A percentile compares a stretch with the other conserved stretches of the same genome.
phyloP scores from a whole-genome alignment of 2,113 vertebrate species.

The Elephas maximus region DNA sequence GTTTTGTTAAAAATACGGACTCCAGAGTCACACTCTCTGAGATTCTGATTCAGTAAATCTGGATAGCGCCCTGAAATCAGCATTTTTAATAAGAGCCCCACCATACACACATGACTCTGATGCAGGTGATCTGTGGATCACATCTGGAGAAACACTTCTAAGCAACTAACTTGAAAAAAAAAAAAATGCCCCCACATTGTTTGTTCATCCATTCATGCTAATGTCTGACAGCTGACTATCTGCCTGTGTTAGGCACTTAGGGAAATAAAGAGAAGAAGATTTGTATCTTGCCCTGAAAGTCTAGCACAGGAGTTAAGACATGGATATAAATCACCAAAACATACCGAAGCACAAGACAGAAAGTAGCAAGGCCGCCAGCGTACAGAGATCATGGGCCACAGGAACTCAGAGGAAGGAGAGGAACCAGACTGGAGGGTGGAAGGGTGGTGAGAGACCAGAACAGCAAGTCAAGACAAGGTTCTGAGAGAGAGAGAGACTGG shows the following conservation, averaged over 20 bases:
- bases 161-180: background rate
- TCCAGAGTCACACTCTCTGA: background rate
- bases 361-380: background rate
- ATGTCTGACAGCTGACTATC: background rate
- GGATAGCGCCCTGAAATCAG: background rate
- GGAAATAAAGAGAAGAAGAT: background rate
- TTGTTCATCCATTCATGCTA: background rate
- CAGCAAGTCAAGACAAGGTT: background rate
- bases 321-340: conserved; percentile 4
- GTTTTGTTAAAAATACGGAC: background rate
- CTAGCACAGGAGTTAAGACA: background rate
- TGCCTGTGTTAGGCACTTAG: background rate
- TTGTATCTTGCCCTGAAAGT: background rate
- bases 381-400: background rate
- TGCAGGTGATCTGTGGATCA: background rate
- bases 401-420: background rate
- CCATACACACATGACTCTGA: background rate
- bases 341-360: background rate
- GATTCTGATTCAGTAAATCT: background rate
- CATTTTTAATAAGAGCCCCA: conserved; percentile 9
- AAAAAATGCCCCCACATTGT: background rate
- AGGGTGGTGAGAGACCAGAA: background rate
- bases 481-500: background rate
- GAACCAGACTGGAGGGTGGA: background rate
- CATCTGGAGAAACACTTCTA: background rate